Conservation (phyloP, 2,113 vertebrate species). For the Capreolus pygargus region DNA sequence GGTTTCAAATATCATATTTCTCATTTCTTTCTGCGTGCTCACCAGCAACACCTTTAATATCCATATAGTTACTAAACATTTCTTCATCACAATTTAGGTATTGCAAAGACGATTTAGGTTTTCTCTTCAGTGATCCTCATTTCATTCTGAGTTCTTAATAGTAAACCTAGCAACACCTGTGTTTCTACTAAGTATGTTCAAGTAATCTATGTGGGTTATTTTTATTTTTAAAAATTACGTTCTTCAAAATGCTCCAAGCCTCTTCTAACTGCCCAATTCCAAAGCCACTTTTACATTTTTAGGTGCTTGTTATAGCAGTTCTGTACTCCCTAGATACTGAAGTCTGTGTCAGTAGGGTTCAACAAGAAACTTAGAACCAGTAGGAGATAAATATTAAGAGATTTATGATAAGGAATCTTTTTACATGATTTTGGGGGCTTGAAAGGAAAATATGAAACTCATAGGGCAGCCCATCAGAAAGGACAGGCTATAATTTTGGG, state of each 20-base stretch:
- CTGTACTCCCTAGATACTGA: neutral
- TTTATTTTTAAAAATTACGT: neutral
- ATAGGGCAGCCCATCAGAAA: neutral
- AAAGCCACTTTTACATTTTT: neutral
- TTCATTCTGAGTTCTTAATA: neutral
- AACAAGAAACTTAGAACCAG: neutral
- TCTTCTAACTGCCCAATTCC: neutral
- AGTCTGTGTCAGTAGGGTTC: neutral
- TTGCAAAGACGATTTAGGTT: neutral
- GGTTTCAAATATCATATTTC: neutral
- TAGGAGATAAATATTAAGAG: neutral
- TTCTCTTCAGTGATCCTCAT: neutral
- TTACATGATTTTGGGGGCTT: neutral
- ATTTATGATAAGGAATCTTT: neutral
- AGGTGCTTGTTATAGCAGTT: neutral
- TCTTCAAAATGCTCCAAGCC: neutral
- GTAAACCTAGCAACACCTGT: neutral
- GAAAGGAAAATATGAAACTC: neutral
- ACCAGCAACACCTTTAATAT: neutral
- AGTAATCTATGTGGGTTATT: neutral
- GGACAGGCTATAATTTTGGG: neutral
- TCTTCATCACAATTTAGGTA: neutral
- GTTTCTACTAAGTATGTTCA: neutral
- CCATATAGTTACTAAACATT: neutral
- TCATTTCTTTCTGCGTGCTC: neutral